Evolutionary conservation across 2,888 invertebrate species (phyloP).

Genomic region (Hetaerina titia): DNA sequence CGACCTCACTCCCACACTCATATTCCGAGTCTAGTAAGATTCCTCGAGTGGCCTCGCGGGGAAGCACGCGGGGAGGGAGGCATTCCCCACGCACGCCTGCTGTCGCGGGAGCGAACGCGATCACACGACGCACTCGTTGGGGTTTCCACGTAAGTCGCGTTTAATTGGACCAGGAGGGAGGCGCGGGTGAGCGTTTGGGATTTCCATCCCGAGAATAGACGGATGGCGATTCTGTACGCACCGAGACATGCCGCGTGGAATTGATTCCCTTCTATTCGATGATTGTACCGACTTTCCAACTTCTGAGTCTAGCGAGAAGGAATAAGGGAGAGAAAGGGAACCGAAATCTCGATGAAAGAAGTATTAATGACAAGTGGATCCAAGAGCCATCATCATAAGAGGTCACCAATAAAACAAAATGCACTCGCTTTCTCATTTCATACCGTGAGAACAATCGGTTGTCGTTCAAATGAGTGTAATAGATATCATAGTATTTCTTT

Average conservation of each 20-base stretch:
- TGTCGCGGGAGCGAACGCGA: neutral
- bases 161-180: neutral
- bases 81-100: neutral
- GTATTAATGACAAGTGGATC: too few species aligned
- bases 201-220: neutral
- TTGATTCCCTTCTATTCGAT: neutral
- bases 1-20: neutral
- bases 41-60: neutral
- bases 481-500: too few species aligned
- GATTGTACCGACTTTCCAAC: neutral
- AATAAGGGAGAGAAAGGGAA: neutral
- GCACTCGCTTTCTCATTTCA: too few species aligned
- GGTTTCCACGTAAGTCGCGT: slow-evolving; percentile 16
- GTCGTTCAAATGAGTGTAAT: too few species aligned
- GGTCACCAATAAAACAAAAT: too few species aligned
- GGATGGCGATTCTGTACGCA: neutral
- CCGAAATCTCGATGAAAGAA: too few species aligned
- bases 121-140: slow-evolving; percentile 4
- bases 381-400: too few species aligned
- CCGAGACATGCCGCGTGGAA: neutral
- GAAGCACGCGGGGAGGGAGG: neutral
- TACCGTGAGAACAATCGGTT: too few species aligned
- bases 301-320: neutral
- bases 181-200: neutral
- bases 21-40: neutral